Evolutionary conservation across 2,797 vertebrate genomes (phyloP), one percentile per base, ranked within the genome.

Genomic region (Cetoscarus ocellatus): DNA sequence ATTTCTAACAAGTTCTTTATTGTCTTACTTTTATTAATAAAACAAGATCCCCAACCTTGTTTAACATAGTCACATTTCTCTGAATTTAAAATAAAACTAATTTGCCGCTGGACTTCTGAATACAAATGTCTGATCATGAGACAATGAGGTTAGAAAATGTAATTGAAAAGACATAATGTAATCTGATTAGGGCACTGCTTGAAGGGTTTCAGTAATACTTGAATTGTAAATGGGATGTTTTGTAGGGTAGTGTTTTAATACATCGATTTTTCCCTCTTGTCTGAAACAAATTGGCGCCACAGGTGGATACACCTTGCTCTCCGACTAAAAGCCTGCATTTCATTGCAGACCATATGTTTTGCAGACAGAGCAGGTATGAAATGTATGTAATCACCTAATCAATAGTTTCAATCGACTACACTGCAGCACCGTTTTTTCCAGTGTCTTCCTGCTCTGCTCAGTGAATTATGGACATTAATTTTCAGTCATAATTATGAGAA

Each of bases 401-500:
- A 42, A 89, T 87, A 70, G 15, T 67, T 79, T 52, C 48, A 70
- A 84, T 83, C 18, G 10, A 77, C 70, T 61, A 67, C 44, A 36
- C 72, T 55, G 56, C 65, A 74, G 66, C 72, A 66, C 62, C 56
- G 70, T 83, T 77, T 44, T 39, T 39, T 39, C 52, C 64, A 73
- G 59, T 55, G 61, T 77, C 67, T 86, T 64, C 36, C 50, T 53
- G 72, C 72, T 69, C 65, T 47, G 62, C 65, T 79, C 58, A 74
- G 79, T 78, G 57, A 82, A 82, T 88, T 87, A 83, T 82, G 62
- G 86, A 82, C 75, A 77, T 85, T 78, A 8, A 83, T 88, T 89
- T 82, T 82, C 68, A 73, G 73, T 79, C 75, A 72, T 85, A 87
- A 91, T 91, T 89, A 85, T 83, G 81, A 87, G 43, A 62, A 79